phyloP scores from a whole-genome alignment of 2,113 vertebrate species.

The Leucosticte australis region DNA sequence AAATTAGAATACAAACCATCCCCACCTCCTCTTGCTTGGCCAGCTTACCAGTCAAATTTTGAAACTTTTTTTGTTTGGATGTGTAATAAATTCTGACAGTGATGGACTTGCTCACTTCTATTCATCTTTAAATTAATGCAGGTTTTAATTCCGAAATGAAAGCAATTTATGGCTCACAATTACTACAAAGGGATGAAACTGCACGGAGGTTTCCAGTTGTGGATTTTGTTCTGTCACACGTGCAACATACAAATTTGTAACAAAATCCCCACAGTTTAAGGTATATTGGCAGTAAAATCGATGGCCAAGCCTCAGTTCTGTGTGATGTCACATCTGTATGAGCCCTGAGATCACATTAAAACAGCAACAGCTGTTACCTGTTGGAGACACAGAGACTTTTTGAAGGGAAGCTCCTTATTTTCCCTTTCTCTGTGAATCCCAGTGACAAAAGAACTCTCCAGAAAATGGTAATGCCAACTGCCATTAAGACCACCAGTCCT shows the following conservation, averaged over 20 bases:
- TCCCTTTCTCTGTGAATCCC: neutral
- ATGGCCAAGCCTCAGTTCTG: conserved; percentile 59
- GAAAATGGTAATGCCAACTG: neutral
- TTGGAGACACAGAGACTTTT: conserved; percentile 31
- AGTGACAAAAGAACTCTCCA: conserved; percentile 1
- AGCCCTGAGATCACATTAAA: conserved; percentile 67
- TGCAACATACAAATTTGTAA: conserved; percentile 61
- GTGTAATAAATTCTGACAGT: conserved; percentile 51
- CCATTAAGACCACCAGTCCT: neutral
- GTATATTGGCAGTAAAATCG: conserved; percentile 67
- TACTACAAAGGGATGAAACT: conserved; percentile 24
- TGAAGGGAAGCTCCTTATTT: neutral
- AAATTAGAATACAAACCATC: conserved; percentile 77
- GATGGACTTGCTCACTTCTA: conserved; percentile 38
- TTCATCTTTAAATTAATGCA: conserved; percentile 52
- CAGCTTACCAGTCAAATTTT: conserved; percentile 52
- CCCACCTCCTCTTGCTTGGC: conserved; percentile 68
- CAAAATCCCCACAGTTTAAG: conserved; percentile 60
- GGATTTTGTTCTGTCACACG: conserved; percentile 51
- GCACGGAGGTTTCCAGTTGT: neutral
- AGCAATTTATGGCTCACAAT: conserved; percentile 25
- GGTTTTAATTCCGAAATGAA: conserved; percentile 55
- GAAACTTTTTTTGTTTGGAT: conserved; percentile 42
- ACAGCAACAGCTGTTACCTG: conserved; percentile 69
- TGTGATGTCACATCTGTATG: conserved; percentile 64